Conservation (phyloP, 2,113 vertebrate species). For the Corythornis madagascariensis region DNA sequence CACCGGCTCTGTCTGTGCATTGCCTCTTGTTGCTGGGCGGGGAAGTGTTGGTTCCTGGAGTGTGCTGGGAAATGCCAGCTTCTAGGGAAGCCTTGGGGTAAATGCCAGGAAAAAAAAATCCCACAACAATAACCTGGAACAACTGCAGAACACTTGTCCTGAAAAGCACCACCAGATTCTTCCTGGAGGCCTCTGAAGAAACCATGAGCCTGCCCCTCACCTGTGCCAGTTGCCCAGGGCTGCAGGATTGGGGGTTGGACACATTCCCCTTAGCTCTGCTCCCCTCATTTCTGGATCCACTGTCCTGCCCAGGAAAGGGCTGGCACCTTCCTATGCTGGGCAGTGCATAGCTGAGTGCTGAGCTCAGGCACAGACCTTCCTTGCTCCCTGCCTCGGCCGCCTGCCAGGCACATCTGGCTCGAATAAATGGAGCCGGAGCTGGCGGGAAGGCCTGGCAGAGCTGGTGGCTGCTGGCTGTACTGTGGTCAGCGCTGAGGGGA, state of each 20-base stretch:
- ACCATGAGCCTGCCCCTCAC: not conserved
- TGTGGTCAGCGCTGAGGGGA: not conserved
- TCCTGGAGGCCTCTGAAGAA: slow-evolving; percentile 4
- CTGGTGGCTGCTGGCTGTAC: not conserved
- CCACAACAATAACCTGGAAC: slow-evolving; percentile 11
- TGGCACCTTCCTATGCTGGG: slow-evolving; percentile 33
- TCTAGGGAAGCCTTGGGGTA: slow-evolving; percentile 26
- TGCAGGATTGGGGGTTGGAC: not conserved
- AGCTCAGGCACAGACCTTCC: slow-evolving; percentile 24
- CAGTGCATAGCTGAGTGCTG: not conserved
- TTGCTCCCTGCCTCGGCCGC: not conserved
- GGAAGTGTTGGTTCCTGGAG: not conserved
- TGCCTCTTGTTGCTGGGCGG: not conserved
- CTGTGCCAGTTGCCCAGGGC: not conserved
- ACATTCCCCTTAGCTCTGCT: not conserved
- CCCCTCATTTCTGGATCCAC: not conserved
- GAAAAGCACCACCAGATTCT: slow-evolving; percentile 7
- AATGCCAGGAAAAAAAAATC: slow-evolving; percentile 18
- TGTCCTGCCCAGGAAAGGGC: slow-evolving; percentile 29
- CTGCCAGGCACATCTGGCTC: slow-evolving; percentile 13
- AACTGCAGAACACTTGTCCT: not conserved
- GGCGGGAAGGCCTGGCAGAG: rapidly evolving
- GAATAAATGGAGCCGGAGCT: rapidly evolving
- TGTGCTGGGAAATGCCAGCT: not conserved
- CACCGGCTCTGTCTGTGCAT: rapidly evolving